Evolutionary conservation across 1,140 invertebrate genomes (phyloP).

Genomic region (Rhopalosiphum padi): DNA sequence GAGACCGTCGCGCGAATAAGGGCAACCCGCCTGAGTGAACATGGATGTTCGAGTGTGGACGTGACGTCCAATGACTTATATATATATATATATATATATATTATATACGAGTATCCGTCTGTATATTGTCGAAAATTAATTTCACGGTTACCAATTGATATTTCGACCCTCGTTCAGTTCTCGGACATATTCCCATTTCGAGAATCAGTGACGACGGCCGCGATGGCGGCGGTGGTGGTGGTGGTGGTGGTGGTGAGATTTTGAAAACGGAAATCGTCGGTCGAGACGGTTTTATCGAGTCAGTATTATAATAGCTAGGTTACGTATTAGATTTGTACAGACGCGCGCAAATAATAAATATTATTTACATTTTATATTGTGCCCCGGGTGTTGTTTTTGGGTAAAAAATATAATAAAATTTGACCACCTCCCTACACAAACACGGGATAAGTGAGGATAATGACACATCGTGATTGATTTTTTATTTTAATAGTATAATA

Average conservation of each 20-base stretch:
- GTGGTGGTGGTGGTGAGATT: neutral
- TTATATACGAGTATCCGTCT: neutral
- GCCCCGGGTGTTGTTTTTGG: neutral
- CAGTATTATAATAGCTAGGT: neutral
- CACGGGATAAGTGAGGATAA: neutral
- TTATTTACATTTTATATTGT: neutral
- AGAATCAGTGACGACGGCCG: neutral
- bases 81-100: neutral
- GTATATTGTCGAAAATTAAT: neutral
- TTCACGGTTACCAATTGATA: constrained; percentile 30
- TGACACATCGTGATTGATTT: neutral
- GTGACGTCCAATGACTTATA: neutral
- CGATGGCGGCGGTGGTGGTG: neutral
- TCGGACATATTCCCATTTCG: neutral
- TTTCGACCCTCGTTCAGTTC: constrained; percentile 19
- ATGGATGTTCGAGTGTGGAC: neutral
- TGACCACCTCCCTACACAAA: neutral
- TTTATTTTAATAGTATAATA: neutral
- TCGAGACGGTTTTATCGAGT: neutral
- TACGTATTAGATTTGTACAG: neutral
- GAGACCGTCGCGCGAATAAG: neutral
- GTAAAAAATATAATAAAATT: neutral
- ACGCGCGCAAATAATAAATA: neutral
- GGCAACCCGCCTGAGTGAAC: neutral
- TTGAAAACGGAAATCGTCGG: neutral